A percentile compares a stretch with the other conserved stretches of the same genome.
These are phyloP conservation scores for Antitype chi DNA, from an alignment of 2,888 invertebrate genomes.

Conservation along the genomic window DNA sequence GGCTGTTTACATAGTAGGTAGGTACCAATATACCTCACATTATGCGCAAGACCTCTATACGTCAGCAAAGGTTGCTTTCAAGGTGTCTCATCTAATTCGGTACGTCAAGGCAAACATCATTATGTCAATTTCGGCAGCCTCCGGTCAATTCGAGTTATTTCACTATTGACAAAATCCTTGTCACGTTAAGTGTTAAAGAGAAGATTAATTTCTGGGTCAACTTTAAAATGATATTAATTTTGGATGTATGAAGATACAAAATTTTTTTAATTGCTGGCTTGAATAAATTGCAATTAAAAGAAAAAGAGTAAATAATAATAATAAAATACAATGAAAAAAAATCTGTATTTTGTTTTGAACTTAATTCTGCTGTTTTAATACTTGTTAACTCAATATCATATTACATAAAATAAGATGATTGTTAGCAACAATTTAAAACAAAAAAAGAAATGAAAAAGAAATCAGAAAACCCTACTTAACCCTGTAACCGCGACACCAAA, in stretches of 20 bases:
- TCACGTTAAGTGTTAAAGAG: constrained; percentile 45
- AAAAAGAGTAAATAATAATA: neutral
- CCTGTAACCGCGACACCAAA: constrained; percentile 53
- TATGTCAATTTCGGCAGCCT: constrained; percentile 67
- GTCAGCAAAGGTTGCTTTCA: constrained; percentile 62
- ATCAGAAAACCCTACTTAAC: constrained; percentile 43
- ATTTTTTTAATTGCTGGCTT: too few species aligned
- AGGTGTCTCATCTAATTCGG: constrained; percentile 64
- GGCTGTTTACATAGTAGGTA: constrained; percentile 32
- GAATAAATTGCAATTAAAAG: neutral
- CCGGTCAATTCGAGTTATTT: constrained; percentile 37
- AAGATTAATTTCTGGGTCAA: constrained; percentile 50
- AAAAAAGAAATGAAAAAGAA: neutral
- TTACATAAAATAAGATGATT: neutral
- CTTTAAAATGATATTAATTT: constrained; percentile 7
- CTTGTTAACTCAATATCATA: neutral
- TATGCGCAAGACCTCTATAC: constrained; percentile 36
- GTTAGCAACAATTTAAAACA: constrained; percentile 5
- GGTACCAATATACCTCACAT: constrained; percentile 15
- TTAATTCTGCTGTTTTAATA: neutral
- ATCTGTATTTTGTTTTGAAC: neutral
- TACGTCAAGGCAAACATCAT: constrained; percentile 71
- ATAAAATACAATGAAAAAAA: neutral
- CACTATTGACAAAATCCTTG: constrained; percentile 59
- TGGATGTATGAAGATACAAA: neutral